Evolutionary conservation across 2,888 invertebrate species (phyloP).

Genomic region (Hemaris fuciformis): DNA sequence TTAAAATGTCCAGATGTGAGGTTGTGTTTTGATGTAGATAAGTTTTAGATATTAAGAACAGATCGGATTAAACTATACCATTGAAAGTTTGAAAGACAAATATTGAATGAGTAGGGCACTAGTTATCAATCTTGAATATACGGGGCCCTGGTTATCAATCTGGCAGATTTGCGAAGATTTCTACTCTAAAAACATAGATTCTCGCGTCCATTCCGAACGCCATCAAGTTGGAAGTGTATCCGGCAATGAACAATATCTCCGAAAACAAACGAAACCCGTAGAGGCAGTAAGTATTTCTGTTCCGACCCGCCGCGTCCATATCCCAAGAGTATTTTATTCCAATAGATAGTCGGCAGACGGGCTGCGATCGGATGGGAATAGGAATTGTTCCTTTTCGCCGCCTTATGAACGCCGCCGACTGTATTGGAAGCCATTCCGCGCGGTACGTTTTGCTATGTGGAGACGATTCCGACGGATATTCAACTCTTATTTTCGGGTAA

Average conservation of each 20-base stretch:
- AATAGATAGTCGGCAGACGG: constrained; percentile 19
- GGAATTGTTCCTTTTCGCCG: constrained; percentile 33
- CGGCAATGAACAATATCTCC: neutral
- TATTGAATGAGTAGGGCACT: too few species aligned
- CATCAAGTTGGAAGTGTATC: neutral
- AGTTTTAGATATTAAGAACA: too few species aligned
- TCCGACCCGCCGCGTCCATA: constrained; percentile 19
- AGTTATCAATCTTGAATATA: too few species aligned
- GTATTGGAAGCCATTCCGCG: constrained; percentile 21
- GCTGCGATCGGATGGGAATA: constrained; percentile 30
- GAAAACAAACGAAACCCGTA: constrained; percentile 1
- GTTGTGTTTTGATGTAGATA: too few species aligned
- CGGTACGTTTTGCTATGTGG: constrained; percentile 18
- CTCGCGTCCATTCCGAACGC: neutral
- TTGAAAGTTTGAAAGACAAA: too few species aligned
- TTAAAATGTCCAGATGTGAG: too few species aligned
- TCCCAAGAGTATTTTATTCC: constrained; percentile 22
- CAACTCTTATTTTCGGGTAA: neutral
- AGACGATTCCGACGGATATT: constrained; percentile 10
- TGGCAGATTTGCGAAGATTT: neutral
- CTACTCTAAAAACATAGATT: too few species aligned
- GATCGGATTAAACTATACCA: too few species aligned
- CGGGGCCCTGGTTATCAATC: too few species aligned
- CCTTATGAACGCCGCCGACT: constrained; percentile 27
- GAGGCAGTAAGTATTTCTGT: constrained; percentile 1